Evolutionary conservation across 2,113 vertebrate genomes (phyloP).

Genomic region (Oxygymnocypris stewartii): DNA sequence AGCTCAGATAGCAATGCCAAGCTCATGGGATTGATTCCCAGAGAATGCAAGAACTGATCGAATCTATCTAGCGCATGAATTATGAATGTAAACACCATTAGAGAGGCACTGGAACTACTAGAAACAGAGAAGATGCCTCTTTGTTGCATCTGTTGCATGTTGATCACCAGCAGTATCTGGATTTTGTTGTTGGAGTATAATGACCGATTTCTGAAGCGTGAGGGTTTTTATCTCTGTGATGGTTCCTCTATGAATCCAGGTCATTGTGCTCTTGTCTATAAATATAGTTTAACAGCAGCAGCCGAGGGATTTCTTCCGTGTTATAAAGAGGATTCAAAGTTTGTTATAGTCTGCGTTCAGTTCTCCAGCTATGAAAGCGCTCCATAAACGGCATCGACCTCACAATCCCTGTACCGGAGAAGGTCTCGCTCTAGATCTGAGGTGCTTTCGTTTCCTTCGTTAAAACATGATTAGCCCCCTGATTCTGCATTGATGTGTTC

Average conservation of each 20-base stretch:
- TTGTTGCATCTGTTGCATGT: background rate
- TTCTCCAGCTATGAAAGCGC: background rate
- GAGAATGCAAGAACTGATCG: background rate
- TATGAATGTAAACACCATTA: background rate
- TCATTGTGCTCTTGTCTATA: background rate
- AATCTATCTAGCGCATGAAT: background rate
- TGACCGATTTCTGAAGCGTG: background rate
- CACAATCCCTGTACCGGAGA: background rate
- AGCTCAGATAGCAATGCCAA: background rate
- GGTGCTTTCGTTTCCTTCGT: background rate
- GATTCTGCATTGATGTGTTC: background rate
- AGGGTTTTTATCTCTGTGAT: background rate
- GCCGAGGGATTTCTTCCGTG: constrained; percentile 6
- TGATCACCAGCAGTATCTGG: background rate
- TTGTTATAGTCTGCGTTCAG: background rate
- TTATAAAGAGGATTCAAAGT: constrained; percentile 22
- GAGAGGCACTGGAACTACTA: background rate
- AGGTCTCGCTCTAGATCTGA: constrained; percentile 1
- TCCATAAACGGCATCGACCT: background rate
- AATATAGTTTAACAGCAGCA: constrained; percentile 13
- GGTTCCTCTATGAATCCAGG: constrained; percentile 6
- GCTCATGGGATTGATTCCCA: background rate
- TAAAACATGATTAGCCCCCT: background rate
- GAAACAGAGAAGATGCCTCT: background rate
- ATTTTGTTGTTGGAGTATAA: background rate